Evolutionary conservation across 1,140 invertebrate species (phyloP).

Genomic region (Drosophila bipectinata): DNA sequence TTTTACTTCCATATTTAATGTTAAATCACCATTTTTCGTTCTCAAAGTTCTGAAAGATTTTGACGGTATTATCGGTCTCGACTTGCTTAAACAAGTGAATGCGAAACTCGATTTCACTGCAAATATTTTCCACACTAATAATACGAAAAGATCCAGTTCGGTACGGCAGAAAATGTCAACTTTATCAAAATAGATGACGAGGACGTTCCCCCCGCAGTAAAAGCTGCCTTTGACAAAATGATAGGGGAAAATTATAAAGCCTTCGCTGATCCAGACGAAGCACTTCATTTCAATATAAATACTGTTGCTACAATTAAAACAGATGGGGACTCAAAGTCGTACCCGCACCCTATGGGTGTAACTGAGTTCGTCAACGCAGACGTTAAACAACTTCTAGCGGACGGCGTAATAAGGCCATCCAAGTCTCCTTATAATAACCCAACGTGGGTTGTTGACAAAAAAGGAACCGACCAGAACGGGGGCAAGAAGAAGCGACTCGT

Average conservation of each 20-base stretch:
- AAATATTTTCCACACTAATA: no score
- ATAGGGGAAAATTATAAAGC: neutral
- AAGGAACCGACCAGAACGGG: slow-evolving; percentile 5
- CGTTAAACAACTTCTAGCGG: neutral
- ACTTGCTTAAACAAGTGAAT: no score
- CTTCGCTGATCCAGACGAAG: no score
- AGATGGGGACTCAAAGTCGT: neutral
- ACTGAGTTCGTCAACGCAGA: slow-evolving; percentile 11
- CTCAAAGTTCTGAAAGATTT: no score
- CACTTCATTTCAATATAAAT: neutral
- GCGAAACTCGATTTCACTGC: no score
- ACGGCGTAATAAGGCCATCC: slow-evolving; percentile 20
- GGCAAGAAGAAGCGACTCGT: neutral
- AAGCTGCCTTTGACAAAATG: neutral
- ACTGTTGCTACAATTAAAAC: neutral
- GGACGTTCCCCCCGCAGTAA: no score
- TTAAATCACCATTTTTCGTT: no score
- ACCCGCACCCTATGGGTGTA: slow-evolving; percentile 17
- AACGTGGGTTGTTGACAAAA: slow-evolving; percentile 27
- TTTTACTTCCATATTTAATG: no score
- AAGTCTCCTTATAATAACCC: slow-evolving; percentile 40
- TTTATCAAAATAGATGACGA: no score
- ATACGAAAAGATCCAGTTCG: no score
- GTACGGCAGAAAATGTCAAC: no score
- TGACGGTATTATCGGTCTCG: no score